Evolutionary conservation across 2,888 invertebrate species (phyloP).

Genomic region (Parnassius mnemosyne): DNA sequence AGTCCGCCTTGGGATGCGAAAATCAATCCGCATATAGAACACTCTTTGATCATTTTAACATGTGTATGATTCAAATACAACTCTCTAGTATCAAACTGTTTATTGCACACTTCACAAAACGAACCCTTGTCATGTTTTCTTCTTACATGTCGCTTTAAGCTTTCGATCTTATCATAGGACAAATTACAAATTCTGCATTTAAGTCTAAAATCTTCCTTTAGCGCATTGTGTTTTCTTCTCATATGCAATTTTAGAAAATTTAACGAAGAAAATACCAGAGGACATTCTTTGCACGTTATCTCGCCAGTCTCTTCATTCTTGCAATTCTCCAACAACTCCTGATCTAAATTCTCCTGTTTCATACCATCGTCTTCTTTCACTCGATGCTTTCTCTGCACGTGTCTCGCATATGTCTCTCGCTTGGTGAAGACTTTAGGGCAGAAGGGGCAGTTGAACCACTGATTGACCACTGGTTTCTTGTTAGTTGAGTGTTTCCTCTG

Average conservation of each 20-base stretch:
- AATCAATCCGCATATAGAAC: slow-evolving; percentile 62
- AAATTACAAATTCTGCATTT: slow-evolving; percentile 69
- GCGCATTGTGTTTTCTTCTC: slow-evolving; percentile 67
- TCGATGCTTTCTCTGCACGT: slow-evolving; percentile 67
- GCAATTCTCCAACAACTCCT: slow-evolving; percentile 38
- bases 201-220: slow-evolving; percentile 60
- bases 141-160: slow-evolving; percentile 65
- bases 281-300: slow-evolving; percentile 62
- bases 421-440: slow-evolving; percentile 64
- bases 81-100: slow-evolving; percentile 61
- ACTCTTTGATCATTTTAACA: slow-evolving; percentile 58
- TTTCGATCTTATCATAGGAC: slow-evolving; percentile 72
- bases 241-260: slow-evolving; percentile 68
- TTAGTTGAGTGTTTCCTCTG: slow-evolving; percentile 58
- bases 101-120: slow-evolving; percentile 63
- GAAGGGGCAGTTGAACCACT: slow-evolving; percentile 65
- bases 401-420: slow-evolving; percentile 66
- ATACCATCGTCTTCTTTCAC: slow-evolving; percentile 47
- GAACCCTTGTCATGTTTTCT: slow-evolving; percentile 65
- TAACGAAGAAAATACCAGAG: slow-evolving; percentile 62
- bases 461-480: slow-evolving; percentile 45
- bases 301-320: slow-evolving; percentile 61
- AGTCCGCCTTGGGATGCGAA: slow-evolving; percentile 64
- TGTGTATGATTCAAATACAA: slow-evolving; percentile 63
- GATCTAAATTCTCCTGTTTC: slow-evolving; percentile 25